Base-by-base conservation (phyloP, 2,888 invertebrate genomes). In the Invenusta paracnida region DNA sequence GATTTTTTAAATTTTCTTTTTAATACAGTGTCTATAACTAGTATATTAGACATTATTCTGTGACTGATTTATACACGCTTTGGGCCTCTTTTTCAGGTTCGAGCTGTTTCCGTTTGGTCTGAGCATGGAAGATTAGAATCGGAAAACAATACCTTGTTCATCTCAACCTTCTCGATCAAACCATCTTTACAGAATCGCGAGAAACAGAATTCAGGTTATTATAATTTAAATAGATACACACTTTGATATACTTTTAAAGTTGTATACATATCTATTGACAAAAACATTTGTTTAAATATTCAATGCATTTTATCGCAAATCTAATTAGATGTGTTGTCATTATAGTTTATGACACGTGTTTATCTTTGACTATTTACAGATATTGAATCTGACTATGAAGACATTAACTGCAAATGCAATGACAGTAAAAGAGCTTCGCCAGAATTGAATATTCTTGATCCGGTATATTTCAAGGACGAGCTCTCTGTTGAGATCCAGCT, bases 331-430 rank as follows among this genome's bases (percentile, higher is more conserved):
- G 48, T 48, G 48, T 48, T 17, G 48, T 48, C 48, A 48, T 5
- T 48, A 48, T 48, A 48, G 17, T 5, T 48, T 48, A 5, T 48
- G 17, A 48, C 5, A 17, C 17, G 48, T 48, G 5, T 48, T 17
- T 48, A 48, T 48, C 17, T 17, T 48, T 11, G 5, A 11, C 48
- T 48, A 48, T 48, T 48, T 17, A 48, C n/a, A 73, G 73, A 25
- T 73, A 73, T 2, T 23, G 73, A 73, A 13, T 23, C 73, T 5
- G 23, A 23, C 11, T n/a, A 23, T 73, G 73, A 73, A 25, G 73
- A 73, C 23, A 73, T 73, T 25, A 73, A 73, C 27, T 73, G 73
- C 27, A 73, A 73, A 25, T 73, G 73, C 73, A 13, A 73, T 73
- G 73, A 73, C 2, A 73, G 11, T n/a, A 73, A 23, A 13, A n/a